These are phyloP conservation scores for Metacarcinus magister DNA, from an alignment of 2,888 invertebrate genomes.

Conservation along the genomic window DNA sequence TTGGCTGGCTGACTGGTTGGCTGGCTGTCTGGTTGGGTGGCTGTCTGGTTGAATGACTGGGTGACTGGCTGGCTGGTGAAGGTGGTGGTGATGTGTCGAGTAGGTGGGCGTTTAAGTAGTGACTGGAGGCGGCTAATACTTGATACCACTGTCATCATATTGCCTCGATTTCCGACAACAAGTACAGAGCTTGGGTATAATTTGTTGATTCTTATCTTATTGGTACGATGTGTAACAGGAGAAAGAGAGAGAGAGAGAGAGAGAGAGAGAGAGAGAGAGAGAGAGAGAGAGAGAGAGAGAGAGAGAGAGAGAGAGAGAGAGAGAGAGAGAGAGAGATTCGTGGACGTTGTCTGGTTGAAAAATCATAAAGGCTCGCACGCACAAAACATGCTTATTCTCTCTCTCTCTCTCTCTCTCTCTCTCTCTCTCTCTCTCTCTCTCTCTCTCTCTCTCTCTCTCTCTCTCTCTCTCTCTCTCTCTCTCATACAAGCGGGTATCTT, in stretches of 20 bases:
- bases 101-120: not conserved
- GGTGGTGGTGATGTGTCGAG: no score
- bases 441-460: no score
- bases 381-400: no score
- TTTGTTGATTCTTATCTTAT: not conserved
- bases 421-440: conserved; percentile 14
- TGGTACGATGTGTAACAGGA: not conserved
- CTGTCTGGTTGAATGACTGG: no score
- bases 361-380: not conserved
- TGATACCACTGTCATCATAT: not conserved
- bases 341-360: not conserved
- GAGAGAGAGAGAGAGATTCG: conserved; percentile 10
- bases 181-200: not conserved
- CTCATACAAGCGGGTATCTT: no score
- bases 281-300: conserved; percentile 55
- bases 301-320: conserved; percentile 58
- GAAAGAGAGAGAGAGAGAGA: not conserved
- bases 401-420: no score
- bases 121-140: not conserved
- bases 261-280: not conserved
- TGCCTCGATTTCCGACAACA: not conserved
- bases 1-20: no score
- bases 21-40: no score
- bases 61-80: not conserved
- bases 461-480: not conserved